A percentile compares a stretch with the other conserved stretches of the same genome.
Conservation (phyloP, 2,113 vertebrate genomes). For the Turnix velox region DNA sequence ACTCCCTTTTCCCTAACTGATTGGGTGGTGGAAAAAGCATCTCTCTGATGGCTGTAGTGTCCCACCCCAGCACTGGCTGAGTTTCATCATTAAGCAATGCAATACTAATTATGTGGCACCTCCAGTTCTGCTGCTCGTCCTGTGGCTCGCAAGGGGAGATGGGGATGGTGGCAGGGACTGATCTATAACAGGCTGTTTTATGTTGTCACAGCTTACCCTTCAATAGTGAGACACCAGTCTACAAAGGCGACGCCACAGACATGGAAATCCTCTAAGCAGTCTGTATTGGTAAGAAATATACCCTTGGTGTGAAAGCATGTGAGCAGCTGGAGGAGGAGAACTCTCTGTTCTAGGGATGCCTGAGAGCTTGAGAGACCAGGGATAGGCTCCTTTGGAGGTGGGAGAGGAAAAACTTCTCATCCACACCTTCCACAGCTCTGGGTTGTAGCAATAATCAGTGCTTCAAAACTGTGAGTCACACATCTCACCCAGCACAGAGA, state of each 20-base stretch:
- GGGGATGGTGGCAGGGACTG: neutral
- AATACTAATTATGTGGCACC: constrained; percentile 23
- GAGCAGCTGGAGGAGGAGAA: neutral
- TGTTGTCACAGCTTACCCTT: constrained; percentile 74
- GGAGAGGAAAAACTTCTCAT: neutral
- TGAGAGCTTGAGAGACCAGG: neutral
- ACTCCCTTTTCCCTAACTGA: constrained; percentile 17
- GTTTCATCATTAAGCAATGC: neutral
- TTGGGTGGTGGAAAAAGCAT: neutral
- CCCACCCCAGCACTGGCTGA: neutral
- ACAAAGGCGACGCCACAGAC: constrained; percentile 78
- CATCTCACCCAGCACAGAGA: neutral
- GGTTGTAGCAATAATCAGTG: neutral
- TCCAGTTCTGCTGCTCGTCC: neutral
- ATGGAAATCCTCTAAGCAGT: constrained; percentile 81
- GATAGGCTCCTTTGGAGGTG: neutral
- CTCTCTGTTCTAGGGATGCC: neutral
- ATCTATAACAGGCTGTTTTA: neutral
- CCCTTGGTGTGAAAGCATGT: neutral
- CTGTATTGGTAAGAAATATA: constrained; percentile 69
- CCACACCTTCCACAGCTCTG: neutral
- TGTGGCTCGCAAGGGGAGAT: neutral
- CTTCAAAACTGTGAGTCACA: too few relatives aligned
- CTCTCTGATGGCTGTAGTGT: neutral
- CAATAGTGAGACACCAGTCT: constrained; percentile 76